These are phyloP conservation scores for Pongo pygmaeus DNA, from an alignment of 2,113 vertebrate species.

Conservation along the genomic window DNA sequence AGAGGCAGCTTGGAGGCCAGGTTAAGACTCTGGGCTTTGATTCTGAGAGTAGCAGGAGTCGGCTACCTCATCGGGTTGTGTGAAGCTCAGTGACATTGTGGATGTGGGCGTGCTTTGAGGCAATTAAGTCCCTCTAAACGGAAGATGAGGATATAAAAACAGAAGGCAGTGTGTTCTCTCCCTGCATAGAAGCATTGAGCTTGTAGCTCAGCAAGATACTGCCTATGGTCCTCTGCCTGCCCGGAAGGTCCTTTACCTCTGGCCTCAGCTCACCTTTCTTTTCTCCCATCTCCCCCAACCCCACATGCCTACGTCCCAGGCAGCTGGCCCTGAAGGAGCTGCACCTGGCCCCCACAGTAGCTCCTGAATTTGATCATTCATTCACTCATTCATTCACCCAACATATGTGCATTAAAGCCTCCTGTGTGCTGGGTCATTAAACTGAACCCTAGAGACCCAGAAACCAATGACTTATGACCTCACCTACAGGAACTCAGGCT, in stretches of 20 bases:
- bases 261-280: neutral
- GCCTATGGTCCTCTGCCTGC: neutral
- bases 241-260: neutral
- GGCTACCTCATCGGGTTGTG: fast-evolving
- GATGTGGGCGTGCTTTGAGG: neutral
- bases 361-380: neutral
- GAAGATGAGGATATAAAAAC: neutral
- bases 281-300: no score
- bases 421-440: neutral
- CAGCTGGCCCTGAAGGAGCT: neutral
- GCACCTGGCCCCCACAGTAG: neutral
- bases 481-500: neutral
- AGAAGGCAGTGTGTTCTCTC: no score
- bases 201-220: neutral
- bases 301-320: neutral
- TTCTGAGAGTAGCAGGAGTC: neutral
- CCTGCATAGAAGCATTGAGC: neutral
- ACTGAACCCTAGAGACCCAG: neutral
- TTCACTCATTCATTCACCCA: neutral
- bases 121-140: neutral
- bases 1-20: neutral
- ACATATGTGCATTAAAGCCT: neutral
- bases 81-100: fast-evolving
- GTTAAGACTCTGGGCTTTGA: neutral
- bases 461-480: neutral